phyloP scores from a whole-genome alignment of 2,113 vertebrate genomes.

The Ciconia stormi region DNA sequence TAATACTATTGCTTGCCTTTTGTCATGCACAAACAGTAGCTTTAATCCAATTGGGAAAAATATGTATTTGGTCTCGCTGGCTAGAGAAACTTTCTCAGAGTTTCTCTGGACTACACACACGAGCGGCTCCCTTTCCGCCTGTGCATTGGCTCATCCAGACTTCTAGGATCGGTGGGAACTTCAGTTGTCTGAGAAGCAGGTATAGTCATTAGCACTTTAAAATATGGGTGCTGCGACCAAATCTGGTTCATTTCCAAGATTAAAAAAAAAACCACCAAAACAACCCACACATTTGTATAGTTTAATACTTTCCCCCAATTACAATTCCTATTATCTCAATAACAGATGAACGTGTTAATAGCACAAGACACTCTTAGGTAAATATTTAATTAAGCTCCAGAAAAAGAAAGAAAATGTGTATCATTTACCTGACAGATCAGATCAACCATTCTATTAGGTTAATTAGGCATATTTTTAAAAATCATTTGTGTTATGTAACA shows the following conservation, averaged over 20 bases:
- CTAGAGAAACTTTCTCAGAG: neutral
- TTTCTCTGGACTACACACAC: neutral
- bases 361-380: slow-evolving; percentile 44
- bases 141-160: fast-evolving
- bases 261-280: neutral
- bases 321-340: neutral
- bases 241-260: neutral
- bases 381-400: slow-evolving; percentile 63
- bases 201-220: neutral
- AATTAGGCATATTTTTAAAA: slow-evolving; percentile 44
- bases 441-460: slow-evolving; percentile 35
- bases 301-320: neutral
- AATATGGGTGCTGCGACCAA: neutral
- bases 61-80: neutral
- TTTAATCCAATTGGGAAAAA: neutral
- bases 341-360: slow-evolving; percentile 30
- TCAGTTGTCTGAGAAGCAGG: neutral
- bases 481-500: slow-evolving; percentile 24
- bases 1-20: neutral
- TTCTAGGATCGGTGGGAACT: fast-evolving
- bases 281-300: fast-evolving
- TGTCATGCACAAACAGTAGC: neutral
- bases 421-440: slow-evolving; percentile 51
- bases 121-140: neutral
- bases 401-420: slow-evolving; percentile 24